Conservation (phyloP, 1,140 invertebrate genomes). For the Atta cephalotes region DNA sequence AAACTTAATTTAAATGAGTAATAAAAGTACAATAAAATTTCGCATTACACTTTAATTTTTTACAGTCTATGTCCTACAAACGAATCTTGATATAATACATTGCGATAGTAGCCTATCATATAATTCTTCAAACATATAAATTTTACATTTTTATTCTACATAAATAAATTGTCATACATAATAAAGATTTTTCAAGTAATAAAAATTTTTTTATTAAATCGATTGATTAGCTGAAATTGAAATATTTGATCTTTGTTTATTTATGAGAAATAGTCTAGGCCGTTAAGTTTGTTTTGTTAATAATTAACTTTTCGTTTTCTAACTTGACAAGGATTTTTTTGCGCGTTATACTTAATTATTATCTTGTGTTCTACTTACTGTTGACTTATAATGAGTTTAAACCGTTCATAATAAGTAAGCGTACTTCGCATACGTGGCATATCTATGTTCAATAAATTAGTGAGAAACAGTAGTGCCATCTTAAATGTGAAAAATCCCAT, state of each 20-base stretch:
- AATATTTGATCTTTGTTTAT: background rate
- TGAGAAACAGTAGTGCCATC: background rate
- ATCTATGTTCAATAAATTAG: background rate
- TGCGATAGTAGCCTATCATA: too few relatives aligned
- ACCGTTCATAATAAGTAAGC: background rate
- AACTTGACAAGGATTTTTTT: background rate
- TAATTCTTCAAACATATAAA: too few relatives aligned
- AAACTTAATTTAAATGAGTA: too few relatives aligned
- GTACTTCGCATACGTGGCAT: constrained; percentile 68
- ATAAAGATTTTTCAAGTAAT: background rate
- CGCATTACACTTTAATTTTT: too few relatives aligned
- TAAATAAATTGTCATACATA: background rate
- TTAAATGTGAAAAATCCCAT: background rate
- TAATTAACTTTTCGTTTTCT: background rate
- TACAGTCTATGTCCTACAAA: too few relatives aligned
- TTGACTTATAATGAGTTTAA: background rate
- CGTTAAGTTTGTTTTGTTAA: background rate
- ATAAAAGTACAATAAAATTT: too few relatives aligned
- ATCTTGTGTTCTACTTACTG: constrained; percentile 5
- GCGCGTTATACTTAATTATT: background rate
- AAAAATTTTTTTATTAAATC: background rate
- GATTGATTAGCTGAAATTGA: background rate
- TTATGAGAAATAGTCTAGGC: background rate
- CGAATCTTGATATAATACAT: too few relatives aligned
- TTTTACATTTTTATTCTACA: too few relatives aligned